A percentile compares a stretch with the other conserved stretches of the same genome.
phyloP scores from a whole-genome alignment of 2,888 invertebrate genomes.

The Pheosia gnoma region DNA sequence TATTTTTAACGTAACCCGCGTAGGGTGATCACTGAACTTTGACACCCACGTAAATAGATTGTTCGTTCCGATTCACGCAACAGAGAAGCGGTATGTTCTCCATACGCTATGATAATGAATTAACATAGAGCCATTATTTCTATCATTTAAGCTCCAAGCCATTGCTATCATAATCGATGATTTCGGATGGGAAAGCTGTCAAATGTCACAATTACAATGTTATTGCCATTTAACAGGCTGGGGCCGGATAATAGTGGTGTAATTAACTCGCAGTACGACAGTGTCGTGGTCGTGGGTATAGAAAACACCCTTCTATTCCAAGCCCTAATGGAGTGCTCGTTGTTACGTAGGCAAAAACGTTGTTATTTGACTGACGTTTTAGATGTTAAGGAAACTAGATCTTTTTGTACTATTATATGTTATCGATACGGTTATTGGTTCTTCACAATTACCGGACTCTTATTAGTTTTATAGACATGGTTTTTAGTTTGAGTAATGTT shows the following conservation, averaged over 20 bases:
- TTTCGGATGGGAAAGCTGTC: no score
- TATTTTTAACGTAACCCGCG: conserved; percentile 46
- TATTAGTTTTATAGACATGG: no score
- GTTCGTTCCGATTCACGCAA: conserved; percentile 41
- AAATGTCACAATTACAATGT: no score
- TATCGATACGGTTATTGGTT: not conserved
- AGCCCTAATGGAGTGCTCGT: conserved; percentile 39
- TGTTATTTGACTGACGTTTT: not conserved
- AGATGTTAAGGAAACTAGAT: not conserved
- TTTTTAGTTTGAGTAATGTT: no score
- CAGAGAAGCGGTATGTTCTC: conserved; percentile 27
- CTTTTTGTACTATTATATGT: not conserved
- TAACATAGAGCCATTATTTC: no score
- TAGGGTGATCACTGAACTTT: conserved; percentile 63
- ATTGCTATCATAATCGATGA: no score
- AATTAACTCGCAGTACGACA: conserved; percentile 10
- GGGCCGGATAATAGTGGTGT: not conserved
- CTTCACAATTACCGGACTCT: not conserved
- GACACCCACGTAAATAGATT: conserved; percentile 63
- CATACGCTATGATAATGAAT: not conserved
- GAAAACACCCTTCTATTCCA: conserved; percentile 47
- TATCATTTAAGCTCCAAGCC: no score
- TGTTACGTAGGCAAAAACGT: conserved; percentile 27
- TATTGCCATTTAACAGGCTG: not conserved
- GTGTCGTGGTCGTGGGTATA: conserved; percentile 23